Base-by-base conservation (phyloP, 2,888 invertebrate genomes). In the Dione juno region DNA sequence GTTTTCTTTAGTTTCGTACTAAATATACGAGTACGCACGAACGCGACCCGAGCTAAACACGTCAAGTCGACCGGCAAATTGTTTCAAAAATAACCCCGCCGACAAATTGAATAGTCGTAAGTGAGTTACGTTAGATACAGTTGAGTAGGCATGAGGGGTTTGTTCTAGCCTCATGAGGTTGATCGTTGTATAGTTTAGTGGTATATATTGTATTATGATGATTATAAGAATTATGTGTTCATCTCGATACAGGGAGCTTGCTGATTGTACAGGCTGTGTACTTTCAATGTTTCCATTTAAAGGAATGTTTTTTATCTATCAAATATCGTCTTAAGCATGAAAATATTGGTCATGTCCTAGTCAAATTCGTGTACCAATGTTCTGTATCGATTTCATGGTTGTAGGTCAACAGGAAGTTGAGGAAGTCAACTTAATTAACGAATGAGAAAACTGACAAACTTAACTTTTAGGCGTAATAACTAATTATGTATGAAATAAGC, bases 61-160 rank as follows among this genome's bases (percentile, higher is more conserved):
- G 75, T 65, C 77, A 78, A 81, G 75, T 80, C 79, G 77, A 79
- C 77, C 82, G 81, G 73, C 76, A 82, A 82, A 84, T 83, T 81
- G 82, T 80, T 81, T 84, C 80, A 82, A 81, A 82, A 81, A 82
- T 81, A 81, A 74, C 72, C 78, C 79, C 78, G 79, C 78, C 35
- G 74, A 77, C 79, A 82, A 82, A 83, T 83, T 81, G 82, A 83
- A 83, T 82, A 79, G 81, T 78, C 80, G 78, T 78, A 80, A 81
- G 80, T 78, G 79, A 80, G 80, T 80, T 79, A 81, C 77, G 78
- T 70, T 77, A 76, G 80, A 77, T 76, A 77, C 77, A 78, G 78
- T 77, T 77, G 78, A 79, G 76, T 78, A 75, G 69, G 64, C 58
- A 19, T 52, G 66, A 65, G 73, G 73, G 71, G 37, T 37, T 67